Conservation (phyloP, 2,888 invertebrate species). For the Rhopalosiphum nymphaeae region DNA sequence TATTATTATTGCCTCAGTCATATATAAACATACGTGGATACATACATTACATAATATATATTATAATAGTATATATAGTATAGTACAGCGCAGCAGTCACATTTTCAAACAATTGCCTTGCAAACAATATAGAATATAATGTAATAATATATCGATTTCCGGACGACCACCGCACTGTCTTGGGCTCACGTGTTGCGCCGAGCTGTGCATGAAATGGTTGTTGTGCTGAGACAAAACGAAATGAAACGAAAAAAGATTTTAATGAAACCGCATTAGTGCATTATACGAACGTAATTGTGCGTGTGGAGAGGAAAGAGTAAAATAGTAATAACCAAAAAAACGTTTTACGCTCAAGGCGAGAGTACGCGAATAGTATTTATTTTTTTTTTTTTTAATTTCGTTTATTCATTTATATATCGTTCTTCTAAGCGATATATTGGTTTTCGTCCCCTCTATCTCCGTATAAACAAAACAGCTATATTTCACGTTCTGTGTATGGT, state of each 20-base stretch:
- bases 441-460: background rate
- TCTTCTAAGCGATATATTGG: background rate
- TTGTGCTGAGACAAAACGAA: background rate
- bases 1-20: background rate
- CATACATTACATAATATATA: background rate
- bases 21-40: background rate
- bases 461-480: background rate
- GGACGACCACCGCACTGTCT: background rate
- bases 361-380: background rate
- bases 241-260: background rate
- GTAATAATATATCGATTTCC: conserved; percentile 11
- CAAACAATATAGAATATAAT: background rate
- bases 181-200: background rate
- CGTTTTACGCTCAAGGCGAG: background rate
- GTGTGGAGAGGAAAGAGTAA: background rate
- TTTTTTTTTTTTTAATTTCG: background rate
- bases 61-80: background rate
- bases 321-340: background rate
- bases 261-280: conserved; percentile 1
- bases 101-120: background rate
- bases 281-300: background rate
- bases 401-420: background rate
- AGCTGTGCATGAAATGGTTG: background rate
- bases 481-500: background rate
- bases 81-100: background rate